These are phyloP conservation scores for Hanleya hanleyi DNA, from an alignment of 2,888 invertebrate species.

Conservation along the genomic window DNA sequence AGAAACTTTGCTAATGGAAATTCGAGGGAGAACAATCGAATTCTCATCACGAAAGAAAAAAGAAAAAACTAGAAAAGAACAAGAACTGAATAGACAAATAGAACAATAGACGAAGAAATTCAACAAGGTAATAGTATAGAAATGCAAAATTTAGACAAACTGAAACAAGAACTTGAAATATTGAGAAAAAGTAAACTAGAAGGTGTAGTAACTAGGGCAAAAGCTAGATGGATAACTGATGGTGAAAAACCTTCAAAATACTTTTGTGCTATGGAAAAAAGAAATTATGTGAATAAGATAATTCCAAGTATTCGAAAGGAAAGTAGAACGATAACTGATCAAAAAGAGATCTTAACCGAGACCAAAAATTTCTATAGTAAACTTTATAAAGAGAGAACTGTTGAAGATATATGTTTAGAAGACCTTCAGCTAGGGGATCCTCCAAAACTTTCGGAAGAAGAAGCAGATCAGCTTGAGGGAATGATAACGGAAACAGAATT, in stretches of 20 bases:
- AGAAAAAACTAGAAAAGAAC: slow-evolving; percentile 5
- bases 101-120: background rate
- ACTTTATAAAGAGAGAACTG: background rate
- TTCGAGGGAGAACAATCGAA: background rate
- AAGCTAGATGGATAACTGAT: background rate
- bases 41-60: slow-evolving; percentile 11
- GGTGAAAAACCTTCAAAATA: background rate
- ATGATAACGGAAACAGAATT: background rate
- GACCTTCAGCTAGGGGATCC: background rate
- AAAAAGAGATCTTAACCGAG: background rate
- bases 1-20: background rate
- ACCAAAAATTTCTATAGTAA: no score
- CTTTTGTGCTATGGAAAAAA: background rate
- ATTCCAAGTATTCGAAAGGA: background rate
- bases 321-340: background rate
- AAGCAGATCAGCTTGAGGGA: background rate
- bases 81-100: background rate
- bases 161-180: background rate
- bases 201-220: background rate
- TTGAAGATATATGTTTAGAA: background rate
- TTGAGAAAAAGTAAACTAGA: background rate
- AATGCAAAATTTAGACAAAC: background rate
- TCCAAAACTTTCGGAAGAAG: background rate
- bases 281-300: background rate
- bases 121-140: background rate